Base-by-base conservation (phyloP, 1,140 invertebrate genomes). In the Nautilus pompilius region DNA sequence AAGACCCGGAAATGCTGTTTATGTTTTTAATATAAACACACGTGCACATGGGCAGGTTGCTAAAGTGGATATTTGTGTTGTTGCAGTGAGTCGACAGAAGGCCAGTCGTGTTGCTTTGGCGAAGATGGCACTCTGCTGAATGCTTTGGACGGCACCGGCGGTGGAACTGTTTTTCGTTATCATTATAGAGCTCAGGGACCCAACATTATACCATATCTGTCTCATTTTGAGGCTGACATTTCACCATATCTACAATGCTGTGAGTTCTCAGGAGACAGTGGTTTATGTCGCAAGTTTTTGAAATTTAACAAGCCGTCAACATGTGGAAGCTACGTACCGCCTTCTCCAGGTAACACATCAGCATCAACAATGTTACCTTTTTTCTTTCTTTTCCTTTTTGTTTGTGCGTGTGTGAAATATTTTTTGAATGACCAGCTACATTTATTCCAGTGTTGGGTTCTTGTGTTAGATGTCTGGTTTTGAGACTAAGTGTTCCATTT, bases 231-330 rank as follows among this genome's bases (percentile, higher is more conserved):
- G 51, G 55, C 71, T 22, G 75, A 79, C 55, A 49, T 77, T 6
- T 58, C 73, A 4, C 72, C 77, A 15, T 70, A 60, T 45, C 54
- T 76, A 29, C 75, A 79, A 48, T 79, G 77, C 62, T 77, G 77
- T 62, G 61, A 71, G 30, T 76, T 74, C 60, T 70, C 72, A 10
- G 17, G 26, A 6, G 64, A 69, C 46, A 32, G 34, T 10, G 48
- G 61, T 8, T 67, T 73, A 60, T 73, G 73, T 58, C 34, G 55
- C 41, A 29, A 58, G 8, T 77, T 68, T 58, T 61, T 63, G 5
- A n/a, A 60, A 15, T 62, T 56, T 29, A 55, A 74, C 58, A 61
- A 58, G 26, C 70, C 74, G 5, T 69, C 71, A 10, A 69, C 63
- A 28, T 77, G 74, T 57, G 64, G 71, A 32, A 65, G 60, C 30